Evolutionary conservation across 2,888 invertebrate genomes (phyloP).

Genomic region (Cotesia congregata): DNA sequence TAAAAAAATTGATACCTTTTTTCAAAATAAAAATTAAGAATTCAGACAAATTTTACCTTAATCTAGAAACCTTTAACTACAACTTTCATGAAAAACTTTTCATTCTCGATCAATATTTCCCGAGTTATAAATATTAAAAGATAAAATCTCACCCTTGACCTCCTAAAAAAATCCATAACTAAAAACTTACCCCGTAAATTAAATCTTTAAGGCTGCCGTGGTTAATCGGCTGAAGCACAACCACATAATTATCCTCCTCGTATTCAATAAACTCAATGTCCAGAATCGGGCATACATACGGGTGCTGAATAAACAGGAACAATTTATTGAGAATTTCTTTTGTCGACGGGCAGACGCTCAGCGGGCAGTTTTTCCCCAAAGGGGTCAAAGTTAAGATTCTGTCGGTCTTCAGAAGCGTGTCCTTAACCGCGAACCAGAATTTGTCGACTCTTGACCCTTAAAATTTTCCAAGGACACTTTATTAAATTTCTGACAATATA

Average conservation of each 20-base stretch:
- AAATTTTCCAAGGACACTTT: slow-evolving; percentile 26
- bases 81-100: neutral
- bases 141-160: neutral
- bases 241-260: slow-evolving; percentile 73
- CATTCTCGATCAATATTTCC: neutral
- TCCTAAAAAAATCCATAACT: neutral
- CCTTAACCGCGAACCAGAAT: slow-evolving; percentile 92
- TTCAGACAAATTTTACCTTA: neutral
- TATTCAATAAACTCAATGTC: slow-evolving; percentile 82
- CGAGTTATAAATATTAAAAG: neutral
- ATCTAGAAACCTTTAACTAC: neutral
- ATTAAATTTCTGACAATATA: neutral
- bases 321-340: slow-evolving; percentile 82
- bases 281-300: slow-evolving; percentile 91
- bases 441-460: slow-evolving; percentile 85
- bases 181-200: slow-evolving; percentile 81
- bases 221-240: slow-evolving; percentile 87
- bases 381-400: slow-evolving; percentile 82
- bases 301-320: slow-evolving; percentile 89
- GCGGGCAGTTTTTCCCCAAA: slow-evolving; percentile 76
- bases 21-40: neutral
- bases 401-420: slow-evolving; percentile 84
- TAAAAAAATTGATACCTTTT: neutral
- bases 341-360: slow-evolving; percentile 78
- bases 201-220: slow-evolving; percentile 91